Conservation (phyloP, 2,888 invertebrate genomes). For the Drosophila pegasa region DNA sequence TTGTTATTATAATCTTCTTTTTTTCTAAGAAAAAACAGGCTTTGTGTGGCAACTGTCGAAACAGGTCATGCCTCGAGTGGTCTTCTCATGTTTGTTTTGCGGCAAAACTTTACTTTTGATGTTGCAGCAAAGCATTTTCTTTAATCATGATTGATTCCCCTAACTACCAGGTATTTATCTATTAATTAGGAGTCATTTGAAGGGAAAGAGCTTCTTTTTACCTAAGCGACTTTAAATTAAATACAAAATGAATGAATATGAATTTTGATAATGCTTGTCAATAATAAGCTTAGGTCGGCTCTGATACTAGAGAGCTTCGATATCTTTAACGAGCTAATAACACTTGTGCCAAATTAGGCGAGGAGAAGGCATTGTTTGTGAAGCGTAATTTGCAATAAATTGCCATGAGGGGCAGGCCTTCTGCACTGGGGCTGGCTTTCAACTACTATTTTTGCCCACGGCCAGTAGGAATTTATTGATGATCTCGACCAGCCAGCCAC, state of each 20-base stretch:
- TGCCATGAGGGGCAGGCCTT: constrained; percentile 55
- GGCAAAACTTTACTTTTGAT: constrained; percentile 4
- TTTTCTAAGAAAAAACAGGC: not conserved
- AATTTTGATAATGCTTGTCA: not conserved
- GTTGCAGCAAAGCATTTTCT: not conserved
- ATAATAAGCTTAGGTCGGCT: not conserved
- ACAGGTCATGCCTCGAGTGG: constrained; percentile 13
- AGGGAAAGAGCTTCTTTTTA: not conserved
- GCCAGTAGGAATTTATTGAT: constrained; percentile 76
- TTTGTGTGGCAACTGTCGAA: constrained; percentile 3
- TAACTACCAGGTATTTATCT: not conserved
- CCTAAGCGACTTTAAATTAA: too few relatives aligned
- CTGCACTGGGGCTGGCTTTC: constrained; percentile 44
- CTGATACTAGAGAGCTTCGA: not conserved
- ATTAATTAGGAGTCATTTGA: not conserved
- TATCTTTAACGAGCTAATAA: constrained; percentile 4
- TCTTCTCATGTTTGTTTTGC: not conserved
- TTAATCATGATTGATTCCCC: constrained; percentile 21
- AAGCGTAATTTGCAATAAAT: constrained; percentile 80
- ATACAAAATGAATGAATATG: not conserved
- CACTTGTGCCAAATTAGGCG: constrained; percentile 61
- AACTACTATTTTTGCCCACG: constrained; percentile 65
- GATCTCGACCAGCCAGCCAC: constrained; percentile 57
- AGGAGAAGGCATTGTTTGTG: constrained; percentile 70
- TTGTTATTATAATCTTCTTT: constrained; percentile 51